Evolutionary conservation across 64 coral and sea anemone genomes (phyloP), one percentile per base, ranked within the genome.

Genomic region (Hydrozoanthus tunicans): DNA sequence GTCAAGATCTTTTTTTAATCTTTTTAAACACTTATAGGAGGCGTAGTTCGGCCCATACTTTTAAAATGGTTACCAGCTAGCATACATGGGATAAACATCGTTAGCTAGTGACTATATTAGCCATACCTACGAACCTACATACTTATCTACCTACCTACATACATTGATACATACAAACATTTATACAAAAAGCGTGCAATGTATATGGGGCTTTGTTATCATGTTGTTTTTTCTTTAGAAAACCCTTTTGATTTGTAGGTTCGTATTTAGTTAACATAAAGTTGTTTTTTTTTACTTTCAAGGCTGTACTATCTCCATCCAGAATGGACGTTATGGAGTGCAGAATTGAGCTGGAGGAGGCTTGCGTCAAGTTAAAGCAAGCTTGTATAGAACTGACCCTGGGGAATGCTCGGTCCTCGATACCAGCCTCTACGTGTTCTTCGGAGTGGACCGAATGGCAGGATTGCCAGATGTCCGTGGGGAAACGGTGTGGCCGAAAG

Each of bases 401-500:
- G 8, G 84, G 84, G 17, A 88, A 88, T 61, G 84, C 70, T 13
- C 69, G 84, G 9, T 88, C 84, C 11, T 88, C 84, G 68, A 88
- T 88, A 57, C 84, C 84, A 88, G 70, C 67, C 10, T 88, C 84
- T 8, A 74, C 56, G 5, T 88, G 84, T 67, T 88, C 84, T 0
- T 88, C 84, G 1, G 84, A 88, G 25, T 54, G 73, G 5, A n/a
- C 84, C 54, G 84, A 88, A 25, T 88, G 84, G 84, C 84, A 88
- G 55, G 84, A 88, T 56, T 88, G 84, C 56, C 84, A 74, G 70
- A 74, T 88, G 69, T 17, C 84, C 53, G 73, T 94, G 93, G 93
- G 93, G 4, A 81, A 90, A 23, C 82, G 93, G 2, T 94, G 93
- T 10, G 93, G 93, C 4, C 78, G 93, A 68, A 94, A 82, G 55